A percentile compares a stretch with the other conserved stretches of the same genome.
phyloP scores from a whole-genome alignment of 2,888 invertebrate species.

The Drosophila paramelanica region DNA sequence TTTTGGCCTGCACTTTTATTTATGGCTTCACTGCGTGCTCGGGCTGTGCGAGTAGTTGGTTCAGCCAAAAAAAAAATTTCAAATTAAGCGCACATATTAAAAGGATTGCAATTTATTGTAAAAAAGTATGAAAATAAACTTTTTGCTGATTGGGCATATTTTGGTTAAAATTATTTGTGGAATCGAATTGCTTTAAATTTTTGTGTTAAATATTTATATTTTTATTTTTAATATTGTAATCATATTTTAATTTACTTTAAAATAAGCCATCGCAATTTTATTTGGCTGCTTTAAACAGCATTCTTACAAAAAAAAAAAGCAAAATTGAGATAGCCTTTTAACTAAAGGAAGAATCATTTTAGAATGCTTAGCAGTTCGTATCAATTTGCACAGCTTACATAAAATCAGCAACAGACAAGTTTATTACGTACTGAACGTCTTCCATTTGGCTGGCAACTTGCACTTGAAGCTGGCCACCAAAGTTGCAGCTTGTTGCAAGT shows the following conservation, averaged over 20 bases:
- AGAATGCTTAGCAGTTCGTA: not conserved
- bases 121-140: constrained; percentile 1
- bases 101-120: constrained; percentile 33
- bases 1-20: constrained; percentile 43
- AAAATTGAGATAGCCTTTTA: too few species aligned
- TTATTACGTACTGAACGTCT: not conserved
- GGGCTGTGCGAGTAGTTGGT: constrained; percentile 29
- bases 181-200: too few species aligned
- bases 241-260: too few species aligned
- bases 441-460: constrained; percentile 15
- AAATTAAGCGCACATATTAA: constrained; percentile 46
- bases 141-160: constrained; percentile 32
- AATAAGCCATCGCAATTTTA: too few species aligned
- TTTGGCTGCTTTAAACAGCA: too few species aligned
- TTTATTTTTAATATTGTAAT: too few species aligned
- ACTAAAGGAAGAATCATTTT: too few species aligned
- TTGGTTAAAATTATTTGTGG: constrained; percentile 5
- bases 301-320: too few species aligned
- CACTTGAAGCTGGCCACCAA: constrained; percentile 15
- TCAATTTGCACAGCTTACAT: not conserved
- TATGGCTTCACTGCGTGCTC: constrained; percentile 51
- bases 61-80: constrained; percentile 25
- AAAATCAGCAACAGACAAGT: not conserved
- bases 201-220: too few species aligned
- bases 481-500: constrained; percentile 40